Percentiles rank a stretch among this genome's conserved stretches.
Conservation (phyloP, 2,797 vertebrate species). For the Ispidina lecontei region DNA sequence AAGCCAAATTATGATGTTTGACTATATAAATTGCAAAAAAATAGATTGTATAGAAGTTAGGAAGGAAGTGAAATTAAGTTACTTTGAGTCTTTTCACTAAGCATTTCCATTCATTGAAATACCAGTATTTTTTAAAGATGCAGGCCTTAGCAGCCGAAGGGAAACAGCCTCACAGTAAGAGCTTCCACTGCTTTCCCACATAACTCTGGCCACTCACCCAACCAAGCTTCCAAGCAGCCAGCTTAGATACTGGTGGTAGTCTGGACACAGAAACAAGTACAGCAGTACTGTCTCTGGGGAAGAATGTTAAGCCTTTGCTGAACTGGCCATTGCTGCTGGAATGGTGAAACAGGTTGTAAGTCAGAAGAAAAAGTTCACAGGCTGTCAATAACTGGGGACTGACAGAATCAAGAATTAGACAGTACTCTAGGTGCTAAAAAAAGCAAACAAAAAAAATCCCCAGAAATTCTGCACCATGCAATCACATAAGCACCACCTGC, state of each 20-base stretch:
- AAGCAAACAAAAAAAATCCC: background rate
- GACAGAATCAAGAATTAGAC: background rate
- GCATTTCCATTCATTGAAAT: background rate
- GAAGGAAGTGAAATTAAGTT: background rate
- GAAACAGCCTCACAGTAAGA: background rate
- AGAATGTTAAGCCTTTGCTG: background rate
- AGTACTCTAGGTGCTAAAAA: background rate
- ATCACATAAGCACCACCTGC: background rate
- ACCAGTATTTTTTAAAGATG: background rate
- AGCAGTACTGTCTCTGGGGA: background rate
- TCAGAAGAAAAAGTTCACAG: background rate
- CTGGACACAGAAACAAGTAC: background rate
- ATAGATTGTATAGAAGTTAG: background rate
- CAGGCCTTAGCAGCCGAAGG: background rate
- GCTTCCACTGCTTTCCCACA: background rate
- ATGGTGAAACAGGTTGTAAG: background rate
- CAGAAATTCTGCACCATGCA: background rate
- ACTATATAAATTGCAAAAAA: background rate
- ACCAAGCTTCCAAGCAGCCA: background rate
- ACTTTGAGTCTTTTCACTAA: background rate
- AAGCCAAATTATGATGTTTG: background rate
- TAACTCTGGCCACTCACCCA: background rate
- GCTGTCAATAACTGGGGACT: background rate
- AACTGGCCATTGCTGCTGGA: background rate
- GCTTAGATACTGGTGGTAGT: background rate